These are phyloP conservation scores for Aegotheles bennettii DNA, from an alignment of 2,113 vertebrate species.

Conservation along the genomic window DNA sequence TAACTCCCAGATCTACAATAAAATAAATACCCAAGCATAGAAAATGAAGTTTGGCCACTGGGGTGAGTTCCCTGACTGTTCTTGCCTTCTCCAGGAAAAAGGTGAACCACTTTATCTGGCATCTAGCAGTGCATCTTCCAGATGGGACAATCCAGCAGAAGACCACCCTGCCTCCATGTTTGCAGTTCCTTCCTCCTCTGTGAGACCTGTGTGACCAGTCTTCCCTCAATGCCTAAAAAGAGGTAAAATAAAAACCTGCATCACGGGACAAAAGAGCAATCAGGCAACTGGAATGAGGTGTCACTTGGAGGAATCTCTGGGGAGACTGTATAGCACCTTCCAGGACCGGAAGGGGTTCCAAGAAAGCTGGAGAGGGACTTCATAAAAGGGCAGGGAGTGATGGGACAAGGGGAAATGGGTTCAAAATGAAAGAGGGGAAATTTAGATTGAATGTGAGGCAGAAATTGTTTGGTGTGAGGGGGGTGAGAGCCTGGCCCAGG, in stretches of 20 bases:
- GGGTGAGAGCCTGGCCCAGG: too few species aligned
- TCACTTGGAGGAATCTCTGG: too few species aligned
- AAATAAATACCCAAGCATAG: not conserved
- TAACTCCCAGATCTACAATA: not conserved
- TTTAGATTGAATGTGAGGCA: too few species aligned
- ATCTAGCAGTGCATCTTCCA: not conserved
- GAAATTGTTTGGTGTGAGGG: too few species aligned
- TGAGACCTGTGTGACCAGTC: not conserved
- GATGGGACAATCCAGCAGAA: not conserved
- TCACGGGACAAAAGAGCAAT: not conserved
- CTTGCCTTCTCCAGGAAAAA: not conserved
- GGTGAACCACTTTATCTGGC: not conserved
- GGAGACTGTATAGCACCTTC: too few species aligned
- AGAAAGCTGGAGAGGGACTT: too few species aligned
- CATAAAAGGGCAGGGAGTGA: too few species aligned
- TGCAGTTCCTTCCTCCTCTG: not conserved
- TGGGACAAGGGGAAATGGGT: too few species aligned
- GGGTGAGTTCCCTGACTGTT: not conserved
- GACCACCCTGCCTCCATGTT: not conserved
- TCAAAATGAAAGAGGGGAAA: too few species aligned
- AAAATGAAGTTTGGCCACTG: not conserved
- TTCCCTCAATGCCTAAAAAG: not conserved
- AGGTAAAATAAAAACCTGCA: not conserved
- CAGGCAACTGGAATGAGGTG: not conserved
- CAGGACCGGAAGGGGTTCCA: too few species aligned